Percentiles rank a stretch among this genome's conserved stretches.
Evolutionary conservation across 2,888 invertebrate species (phyloP).

Genomic region (Diachrysia chrysitis): DNA sequence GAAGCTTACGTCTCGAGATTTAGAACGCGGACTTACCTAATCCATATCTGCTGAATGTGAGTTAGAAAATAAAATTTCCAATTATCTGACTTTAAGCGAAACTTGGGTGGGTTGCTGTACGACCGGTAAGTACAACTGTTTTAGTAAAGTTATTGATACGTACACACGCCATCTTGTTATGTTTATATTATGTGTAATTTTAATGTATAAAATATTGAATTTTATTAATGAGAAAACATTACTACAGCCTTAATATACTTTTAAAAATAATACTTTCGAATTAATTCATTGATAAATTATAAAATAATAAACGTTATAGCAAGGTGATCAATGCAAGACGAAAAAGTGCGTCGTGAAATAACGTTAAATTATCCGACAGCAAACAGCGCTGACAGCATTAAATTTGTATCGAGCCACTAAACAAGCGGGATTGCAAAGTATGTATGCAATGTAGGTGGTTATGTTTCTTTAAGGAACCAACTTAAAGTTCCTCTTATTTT

Average conservation of each 20-base stretch:
- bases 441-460: no score
- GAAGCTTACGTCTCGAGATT: constrained; percentile 56
- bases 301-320: constrained; percentile 23
- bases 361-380: constrained; percentile 65
- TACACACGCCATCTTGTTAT: neutral
- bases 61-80: constrained; percentile 53
- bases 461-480: neutral
- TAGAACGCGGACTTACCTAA: constrained; percentile 57
- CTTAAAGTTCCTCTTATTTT: neutral
- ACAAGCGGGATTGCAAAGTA: constrained; percentile 27
- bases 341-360: constrained; percentile 67
- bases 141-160: neutral
- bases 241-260: no score
- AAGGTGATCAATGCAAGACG: constrained; percentile 50
- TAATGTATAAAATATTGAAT: neutral
- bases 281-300: no score
- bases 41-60: constrained; percentile 45
- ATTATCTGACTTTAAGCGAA: constrained; percentile 48
- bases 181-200: accelerated
- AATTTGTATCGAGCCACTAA: constrained; percentile 37
- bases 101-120: constrained; percentile 6
- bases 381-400: constrained; percentile 61
- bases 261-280: no score
- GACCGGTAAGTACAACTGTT: neutral
- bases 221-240: no score